A percentile compares a stretch with the other conserved stretches of the same genome.
Conservation (phyloP, 1,140 invertebrate species). For the Leucophenga varia region DNA sequence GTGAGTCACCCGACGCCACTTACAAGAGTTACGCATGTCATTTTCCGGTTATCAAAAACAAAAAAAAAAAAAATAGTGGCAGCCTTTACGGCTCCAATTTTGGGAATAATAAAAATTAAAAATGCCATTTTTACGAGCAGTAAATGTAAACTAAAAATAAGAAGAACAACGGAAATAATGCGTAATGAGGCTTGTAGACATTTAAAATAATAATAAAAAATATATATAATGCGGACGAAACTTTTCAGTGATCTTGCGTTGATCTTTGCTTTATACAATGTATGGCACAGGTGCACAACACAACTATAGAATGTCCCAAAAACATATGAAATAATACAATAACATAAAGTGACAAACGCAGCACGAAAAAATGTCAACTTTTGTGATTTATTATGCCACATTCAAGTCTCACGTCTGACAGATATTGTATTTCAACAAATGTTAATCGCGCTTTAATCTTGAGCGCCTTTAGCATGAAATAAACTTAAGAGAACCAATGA, state of each 20-base stretch:
- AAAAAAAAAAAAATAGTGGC: too few relatives aligned
- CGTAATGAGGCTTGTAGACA: conserved; percentile 40
- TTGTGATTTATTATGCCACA: conserved; percentile 53
- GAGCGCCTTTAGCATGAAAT: conserved; percentile 50
- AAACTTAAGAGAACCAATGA: conserved; percentile 11
- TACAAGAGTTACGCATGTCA: too few relatives aligned
- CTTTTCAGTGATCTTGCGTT: too few relatives aligned
- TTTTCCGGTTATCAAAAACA: too few relatives aligned
- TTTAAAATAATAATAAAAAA: background rate
- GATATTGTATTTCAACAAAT: too few relatives aligned
- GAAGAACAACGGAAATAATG: conserved; percentile 36
- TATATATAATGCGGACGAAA: conserved; percentile 1
- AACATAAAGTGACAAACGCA: too few relatives aligned
- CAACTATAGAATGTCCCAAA: too few relatives aligned
- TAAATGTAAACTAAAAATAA: conserved; percentile 8
- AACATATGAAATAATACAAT: too few relatives aligned
- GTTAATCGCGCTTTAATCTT: conserved; percentile 52
- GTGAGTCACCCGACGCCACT: too few relatives aligned
- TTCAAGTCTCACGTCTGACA: too few relatives aligned
- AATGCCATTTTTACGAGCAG: conserved; percentile 8
- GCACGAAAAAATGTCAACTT: conserved; percentile 43
- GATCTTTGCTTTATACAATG: too few relatives aligned
- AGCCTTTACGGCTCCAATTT: background rate
- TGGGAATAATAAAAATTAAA: conserved; percentile 1
- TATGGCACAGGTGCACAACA: too few relatives aligned